These are phyloP conservation scores for Enteromius argenteus DNA, from an alignment of 2,797 vertebrate genomes.

Conservation along the genomic window DNA sequence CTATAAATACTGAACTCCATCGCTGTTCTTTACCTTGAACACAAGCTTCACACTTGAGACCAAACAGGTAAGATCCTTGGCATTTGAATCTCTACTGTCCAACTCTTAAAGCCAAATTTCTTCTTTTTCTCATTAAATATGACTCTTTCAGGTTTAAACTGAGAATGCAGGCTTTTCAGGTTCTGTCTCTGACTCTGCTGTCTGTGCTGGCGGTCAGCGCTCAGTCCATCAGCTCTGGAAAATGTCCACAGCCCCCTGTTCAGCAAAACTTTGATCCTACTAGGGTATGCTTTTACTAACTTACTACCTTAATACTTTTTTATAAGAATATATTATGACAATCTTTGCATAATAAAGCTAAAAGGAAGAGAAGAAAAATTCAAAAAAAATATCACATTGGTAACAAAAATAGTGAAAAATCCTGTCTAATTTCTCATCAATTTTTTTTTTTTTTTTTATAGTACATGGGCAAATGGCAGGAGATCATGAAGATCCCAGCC, in stretches of 20 bases:
- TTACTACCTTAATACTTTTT: too few relatives aligned
- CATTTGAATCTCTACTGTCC: background rate
- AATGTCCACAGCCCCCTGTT: constrained; percentile 80
- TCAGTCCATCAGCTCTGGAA: constrained; percentile 76
- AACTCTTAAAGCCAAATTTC: background rate
- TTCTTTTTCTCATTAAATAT: background rate
- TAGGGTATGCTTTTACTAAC: constrained; percentile 58
- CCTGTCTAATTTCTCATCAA: too few relatives aligned
- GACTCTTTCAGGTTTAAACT: constrained; percentile 52
- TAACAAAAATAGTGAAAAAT: too few relatives aligned
- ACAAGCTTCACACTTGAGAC: background rate
- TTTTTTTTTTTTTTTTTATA: constrained; percentile 59
- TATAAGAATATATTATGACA: too few relatives aligned
- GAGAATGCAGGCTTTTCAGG: constrained; percentile 69
- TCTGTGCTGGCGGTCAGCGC: constrained; percentile 68
- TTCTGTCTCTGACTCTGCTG: constrained; percentile 74
- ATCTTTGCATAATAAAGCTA: too few relatives aligned
- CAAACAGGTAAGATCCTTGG: constrained; percentile 18
- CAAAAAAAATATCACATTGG: too few relatives aligned
- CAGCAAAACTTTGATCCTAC: constrained; percentile 77
- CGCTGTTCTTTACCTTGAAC: background rate
- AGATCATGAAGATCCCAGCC: constrained; percentile 83
- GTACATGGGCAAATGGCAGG: constrained; percentile 88
- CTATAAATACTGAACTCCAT: constrained; percentile 22
- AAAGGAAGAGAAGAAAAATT: too few relatives aligned